Evolutionary conservation across 2,113 vertebrate species (phyloP), one percentile per base, ranked within the genome.

Genomic region (Leptobrachium leishanense): DNA sequence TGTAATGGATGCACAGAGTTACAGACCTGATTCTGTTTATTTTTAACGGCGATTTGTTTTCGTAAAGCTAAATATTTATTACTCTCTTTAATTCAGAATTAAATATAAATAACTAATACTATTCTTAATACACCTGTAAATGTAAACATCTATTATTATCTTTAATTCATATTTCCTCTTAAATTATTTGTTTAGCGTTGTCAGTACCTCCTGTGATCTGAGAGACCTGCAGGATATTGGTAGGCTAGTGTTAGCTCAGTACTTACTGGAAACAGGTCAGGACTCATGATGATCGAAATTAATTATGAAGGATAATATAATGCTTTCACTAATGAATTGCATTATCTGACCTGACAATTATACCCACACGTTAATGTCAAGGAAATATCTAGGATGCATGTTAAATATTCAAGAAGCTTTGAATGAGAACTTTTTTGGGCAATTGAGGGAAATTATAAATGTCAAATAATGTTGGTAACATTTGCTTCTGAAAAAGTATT

Each of bases 371-470:
- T 72, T 64, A 50, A 79, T 65, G 65, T 79, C 63, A 72, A 72
- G 68, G 40, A 72, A 44, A 66, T 54, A 65, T 39, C 65, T 72
- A 79, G 55, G 66, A 66, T 53, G 66, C 15, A 65, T 15, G 71
- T 79, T 55, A 79, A 79, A 79, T 43, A 79, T 79, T 79, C 77
- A 79, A 72, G 76, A 72, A 66, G 43, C 62, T 66, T 72, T 67
- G 77, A 79, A 79, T 59, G 77, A 64, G 67, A 79, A 46, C 72
- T 31, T 55, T 65, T 77, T 79, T 79, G 59, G 8, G 69, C 59
- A 72, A 54, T 31, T 57, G 5, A 8, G 64, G 42, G 9, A 9
- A 65, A 7, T 15, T 20, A 12, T 66, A 50, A 72, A 66, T 79
- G 68, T 62, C 77, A 54, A 54, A 42, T 72, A 10, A 41, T 53